Evolutionary conservation across 2,888 invertebrate species (phyloP), one percentile per base, ranked within the genome.

Genomic region (Scaptodrosophila latifasciaeformis): DNA sequence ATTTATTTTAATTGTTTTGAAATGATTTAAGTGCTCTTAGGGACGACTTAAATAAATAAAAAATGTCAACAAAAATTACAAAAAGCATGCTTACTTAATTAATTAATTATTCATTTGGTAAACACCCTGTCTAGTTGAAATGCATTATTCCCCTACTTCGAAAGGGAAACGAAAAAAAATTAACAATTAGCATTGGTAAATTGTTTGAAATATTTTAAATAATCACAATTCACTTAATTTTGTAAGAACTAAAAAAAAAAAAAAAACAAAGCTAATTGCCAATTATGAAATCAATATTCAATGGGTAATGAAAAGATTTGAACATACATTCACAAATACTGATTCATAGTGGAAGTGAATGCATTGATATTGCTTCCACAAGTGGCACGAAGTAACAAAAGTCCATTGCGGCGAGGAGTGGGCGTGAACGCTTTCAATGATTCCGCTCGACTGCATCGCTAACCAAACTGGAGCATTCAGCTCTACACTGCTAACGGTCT

Each of bases 201-300:
- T 63, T 56, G 64, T 60, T 50, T 31, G 51, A 76, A 72, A 69
- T 69, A 71, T 69, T 68, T 56, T 68, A 67, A 63, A 69, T 61
- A 75, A 74, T 10, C 13, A 6, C 27, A 19, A 31, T 51, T 34
- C 2, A 12, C 3, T 5, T 9, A 27, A 37, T 75, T 78, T 69
- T 60, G 71, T 50, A 78, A 75, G 63, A 75, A 78, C 61, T 58
- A 49, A 53, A 59, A 54, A 24, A 48, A 13, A 46, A 37, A 37
- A 49, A 44, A 40, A 30, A 27, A 43, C 30, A 27, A 37, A 48
- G 34, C 39, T 43, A 29, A 57, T 58, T 57, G 46, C 54, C 34
- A 34, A 34, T n/a, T n/a, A n/a, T n/a, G n/a, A n/a, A n/a, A n/a
- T n/a, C n/a, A n/a, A n/a, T n/a, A 51, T 13, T 42, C 24, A 49